A percentile compares a stretch with the other conserved stretches of the same genome.
Conservation (phyloP, 2,888 invertebrate species). For the Muschampia plurimacula region DNA sequence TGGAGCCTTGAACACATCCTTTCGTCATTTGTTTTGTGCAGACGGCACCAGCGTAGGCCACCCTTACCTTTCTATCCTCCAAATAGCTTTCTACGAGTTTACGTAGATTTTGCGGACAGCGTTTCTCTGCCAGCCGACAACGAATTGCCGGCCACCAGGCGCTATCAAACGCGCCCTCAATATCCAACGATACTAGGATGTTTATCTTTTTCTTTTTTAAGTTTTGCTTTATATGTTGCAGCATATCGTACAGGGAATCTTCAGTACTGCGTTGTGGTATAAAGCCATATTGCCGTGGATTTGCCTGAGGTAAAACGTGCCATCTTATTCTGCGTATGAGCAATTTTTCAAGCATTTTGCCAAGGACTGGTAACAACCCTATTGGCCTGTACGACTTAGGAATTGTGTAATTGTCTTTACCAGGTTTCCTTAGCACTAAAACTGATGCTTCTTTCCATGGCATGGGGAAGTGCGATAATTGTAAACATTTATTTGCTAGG, state of each 20-base stretch:
- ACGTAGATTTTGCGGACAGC: neutral
- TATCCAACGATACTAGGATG: neutral
- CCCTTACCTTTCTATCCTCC: neutral
- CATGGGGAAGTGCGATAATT: neutral
- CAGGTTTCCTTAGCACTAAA: neutral
- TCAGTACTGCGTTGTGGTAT: neutral
- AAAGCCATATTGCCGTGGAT: neutral
- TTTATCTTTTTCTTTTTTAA: neutral
- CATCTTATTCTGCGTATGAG: neutral
- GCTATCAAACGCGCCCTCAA: neutral
- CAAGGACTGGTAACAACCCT: neutral
- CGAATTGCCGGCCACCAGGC: conserved; percentile 3
- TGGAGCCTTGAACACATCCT: conserved; percentile 2
- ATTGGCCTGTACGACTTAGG: conserved; percentile 1
- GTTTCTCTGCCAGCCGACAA: neutral
- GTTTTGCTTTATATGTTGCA: neutral
- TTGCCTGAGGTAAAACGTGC: neutral
- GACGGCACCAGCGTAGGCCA: neutral
- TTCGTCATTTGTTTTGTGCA: neutral
- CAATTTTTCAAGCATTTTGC: neutral
- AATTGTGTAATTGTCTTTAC: neutral
- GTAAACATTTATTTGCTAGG: neutral
- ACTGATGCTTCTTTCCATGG: neutral
- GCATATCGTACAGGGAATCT: neutral
- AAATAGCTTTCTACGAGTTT: neutral